A percentile compares a stretch with the other conserved stretches of the same genome.
Conservation (phyloP, 2,888 invertebrate genomes). For the Clanis bilineata region DNA sequence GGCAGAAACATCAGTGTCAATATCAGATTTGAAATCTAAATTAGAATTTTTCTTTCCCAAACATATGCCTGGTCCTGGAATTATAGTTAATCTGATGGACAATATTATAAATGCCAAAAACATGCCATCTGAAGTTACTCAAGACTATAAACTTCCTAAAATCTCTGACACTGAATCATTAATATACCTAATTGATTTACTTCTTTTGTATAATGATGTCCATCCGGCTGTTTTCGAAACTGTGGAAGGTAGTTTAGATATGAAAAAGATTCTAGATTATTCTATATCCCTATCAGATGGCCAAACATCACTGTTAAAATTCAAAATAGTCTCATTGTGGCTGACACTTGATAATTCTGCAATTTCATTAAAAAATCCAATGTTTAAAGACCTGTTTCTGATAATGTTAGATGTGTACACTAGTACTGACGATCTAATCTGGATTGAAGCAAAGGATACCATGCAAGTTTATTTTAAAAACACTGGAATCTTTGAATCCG, state of each 20-base stretch:
- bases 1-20: conserved; percentile 46
- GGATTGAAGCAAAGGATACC: conserved; percentile 78
- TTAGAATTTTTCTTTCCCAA: conserved; percentile 72
- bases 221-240: conserved; percentile 71
- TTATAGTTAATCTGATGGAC: conserved; percentile 59
- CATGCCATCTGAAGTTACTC: conserved; percentile 38
- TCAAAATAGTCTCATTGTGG: conserved; percentile 74
- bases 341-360: conserved; percentile 72
- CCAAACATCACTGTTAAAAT: conserved; percentile 60
- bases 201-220: conserved; percentile 67
- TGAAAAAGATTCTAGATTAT: conserved; percentile 66
- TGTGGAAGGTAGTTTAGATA: conserved; percentile 68
- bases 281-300: conserved; percentile 51
- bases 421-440: conserved; percentile 57
- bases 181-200: conserved; percentile 60
- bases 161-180: conserved; percentile 57
- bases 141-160: conserved; percentile 60
- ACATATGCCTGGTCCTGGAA: conserved; percentile 64
- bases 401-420: conserved; percentile 82
- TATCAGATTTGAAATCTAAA: conserved; percentile 60
- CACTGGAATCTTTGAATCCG: conserved; percentile 85
- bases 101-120: conserved; percentile 45
- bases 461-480: conserved; percentile 82
- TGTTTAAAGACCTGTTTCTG: conserved; percentile 79
- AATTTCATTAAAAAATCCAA: conserved; percentile 73